Evolutionary conservation across 2,113 vertebrate species (phyloP).

Genomic region (Erythrolamprus reginae): DNA sequence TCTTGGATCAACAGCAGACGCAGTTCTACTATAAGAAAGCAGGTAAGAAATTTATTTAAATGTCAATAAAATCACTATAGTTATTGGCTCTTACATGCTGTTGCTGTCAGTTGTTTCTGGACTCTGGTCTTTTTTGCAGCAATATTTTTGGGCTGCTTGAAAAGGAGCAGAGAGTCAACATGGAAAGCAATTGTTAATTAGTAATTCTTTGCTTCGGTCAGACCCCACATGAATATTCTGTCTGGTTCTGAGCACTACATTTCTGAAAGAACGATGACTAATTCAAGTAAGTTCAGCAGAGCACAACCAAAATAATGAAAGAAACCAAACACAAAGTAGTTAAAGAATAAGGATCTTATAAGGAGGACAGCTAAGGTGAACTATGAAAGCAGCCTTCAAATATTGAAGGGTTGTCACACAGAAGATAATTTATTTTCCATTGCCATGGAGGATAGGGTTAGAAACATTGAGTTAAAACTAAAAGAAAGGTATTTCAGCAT

Average conservation of each 20-base stretch:
- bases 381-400: background rate
- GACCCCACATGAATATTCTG: background rate
- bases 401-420: background rate
- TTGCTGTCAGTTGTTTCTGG: background rate
- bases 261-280: background rate
- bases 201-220: background rate
- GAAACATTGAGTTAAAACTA: background rate
- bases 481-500: background rate
- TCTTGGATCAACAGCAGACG: constrained; percentile 70
- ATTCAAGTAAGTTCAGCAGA: background rate
- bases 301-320: background rate
- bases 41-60: constrained; percentile 75
- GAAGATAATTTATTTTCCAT: background rate
- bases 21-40: constrained; percentile 87
- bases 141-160: background rate
- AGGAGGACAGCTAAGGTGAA: background rate
- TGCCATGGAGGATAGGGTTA: background rate
- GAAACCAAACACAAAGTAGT: background rate
- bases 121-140: background rate
- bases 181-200: background rate
- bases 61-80: background rate
- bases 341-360: background rate
- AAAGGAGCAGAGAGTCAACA: background rate
- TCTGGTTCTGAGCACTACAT: background rate
- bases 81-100: background rate